Percentiles rank a stretch among this genome's conserved stretches.
Evolutionary conservation across 1,140 invertebrate species (phyloP).

Genomic region (Alviniconcha marisindica): DNA sequence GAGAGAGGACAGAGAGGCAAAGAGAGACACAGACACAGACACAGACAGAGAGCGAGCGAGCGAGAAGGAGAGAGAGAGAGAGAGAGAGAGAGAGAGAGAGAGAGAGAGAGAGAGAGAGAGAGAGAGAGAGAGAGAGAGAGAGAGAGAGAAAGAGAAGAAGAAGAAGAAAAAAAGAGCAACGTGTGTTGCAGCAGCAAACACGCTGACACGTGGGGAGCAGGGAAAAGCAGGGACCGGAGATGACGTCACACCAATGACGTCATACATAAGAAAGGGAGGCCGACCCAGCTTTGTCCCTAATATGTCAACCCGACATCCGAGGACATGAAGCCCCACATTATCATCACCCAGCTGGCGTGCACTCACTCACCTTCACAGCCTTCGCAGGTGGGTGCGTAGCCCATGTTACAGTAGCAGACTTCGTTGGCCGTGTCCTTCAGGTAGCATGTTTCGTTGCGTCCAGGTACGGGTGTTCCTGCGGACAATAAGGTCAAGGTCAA

Average conservation of each 20-base stretch:
- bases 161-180: not conserved
- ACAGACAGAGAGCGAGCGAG: too few relatives aligned
- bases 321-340: not conserved
- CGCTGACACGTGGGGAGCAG: not conserved
- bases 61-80: too few relatives aligned
- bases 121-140: not conserved
- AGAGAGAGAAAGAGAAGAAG: not conserved
- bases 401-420: slow-evolving; percentile 26
- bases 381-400: slow-evolving; percentile 25
- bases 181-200: not conserved
- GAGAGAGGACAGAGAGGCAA: too few relatives aligned
- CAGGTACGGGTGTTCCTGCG: not conserved
- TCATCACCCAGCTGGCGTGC: too few relatives aligned
- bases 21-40: too few relatives aligned
- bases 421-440: not conserved
- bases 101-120: not conserved
- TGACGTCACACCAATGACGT: not conserved
- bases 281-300: not conserved
- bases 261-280: not conserved
- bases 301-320: not conserved
- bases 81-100: not conserved
- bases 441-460: slow-evolving; percentile 12
- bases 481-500: not conserved
- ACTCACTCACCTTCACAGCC: slow-evolving; percentile 23
- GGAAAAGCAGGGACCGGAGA: not conserved